Percentiles rank a stretch among this genome's conserved stretches.
These are phyloP conservation scores for Muntiacus muntjak DNA, from an alignment of 2,113 vertebrate species.

Conservation along the genomic window DNA sequence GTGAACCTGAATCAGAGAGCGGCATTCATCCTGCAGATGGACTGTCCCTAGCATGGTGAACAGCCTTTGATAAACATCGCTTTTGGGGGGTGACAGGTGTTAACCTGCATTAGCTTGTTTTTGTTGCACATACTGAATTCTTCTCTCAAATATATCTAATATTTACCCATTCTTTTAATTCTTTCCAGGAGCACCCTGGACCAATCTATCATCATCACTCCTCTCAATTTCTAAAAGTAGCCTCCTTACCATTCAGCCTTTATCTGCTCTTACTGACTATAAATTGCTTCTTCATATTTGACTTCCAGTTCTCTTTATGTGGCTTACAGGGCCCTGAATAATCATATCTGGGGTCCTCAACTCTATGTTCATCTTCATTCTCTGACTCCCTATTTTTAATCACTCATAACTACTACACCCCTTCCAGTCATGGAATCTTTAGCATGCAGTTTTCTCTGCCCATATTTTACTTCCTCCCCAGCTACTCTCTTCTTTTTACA, in stretches of 20 bases:
- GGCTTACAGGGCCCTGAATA: background rate
- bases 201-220: background rate
- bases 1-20: background rate
- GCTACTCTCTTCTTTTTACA: background rate
- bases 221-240: background rate
- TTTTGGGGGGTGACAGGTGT: rapidly evolving
- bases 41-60: background rate
- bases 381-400: background rate
- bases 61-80: background rate
- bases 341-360: background rate
- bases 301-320: background rate
- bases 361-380: background rate
- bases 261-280: background rate
- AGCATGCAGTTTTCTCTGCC: background rate
- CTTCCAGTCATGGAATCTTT: background rate
- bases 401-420: background rate
- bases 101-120: background rate
- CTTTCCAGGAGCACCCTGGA: background rate
- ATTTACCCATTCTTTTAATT: background rate
- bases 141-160: background rate
- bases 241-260: background rate
- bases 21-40: background rate
- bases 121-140: background rate
- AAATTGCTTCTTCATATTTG: background rate
- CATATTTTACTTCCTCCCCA: background rate